phyloP scores from a whole-genome alignment of 1,140 invertebrate genomes.

The Neocloeon triangulifer region DNA sequence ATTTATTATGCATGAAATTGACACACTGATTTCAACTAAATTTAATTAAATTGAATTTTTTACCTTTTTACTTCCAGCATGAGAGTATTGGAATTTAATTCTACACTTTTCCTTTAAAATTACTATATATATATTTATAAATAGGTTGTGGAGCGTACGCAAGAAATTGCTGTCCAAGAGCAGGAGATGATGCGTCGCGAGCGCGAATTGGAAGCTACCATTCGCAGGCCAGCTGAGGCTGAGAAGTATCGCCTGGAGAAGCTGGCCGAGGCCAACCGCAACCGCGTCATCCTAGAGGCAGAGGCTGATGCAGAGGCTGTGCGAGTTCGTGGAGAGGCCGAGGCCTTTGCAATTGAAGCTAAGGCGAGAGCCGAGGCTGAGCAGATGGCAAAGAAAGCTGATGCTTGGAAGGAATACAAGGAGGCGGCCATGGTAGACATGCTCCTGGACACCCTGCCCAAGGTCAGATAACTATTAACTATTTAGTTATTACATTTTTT shows the following conservation, averaged over 20 bases:
- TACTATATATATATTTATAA: too few relatives aligned
- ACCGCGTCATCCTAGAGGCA: conserved; percentile 67
- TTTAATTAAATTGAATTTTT: too few relatives aligned
- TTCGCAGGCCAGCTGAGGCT: conserved; percentile 78
- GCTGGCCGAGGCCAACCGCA: conserved; percentile 73
- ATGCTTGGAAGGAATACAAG: conserved; percentile 88
- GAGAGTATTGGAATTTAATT: too few relatives aligned
- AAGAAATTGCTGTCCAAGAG: conserved; percentile 78
- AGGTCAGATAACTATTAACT: conserved; percentile 46
- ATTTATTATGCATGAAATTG: too few relatives aligned
- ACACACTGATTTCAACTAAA: too few relatives aligned
- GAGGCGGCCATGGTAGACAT: conserved; percentile 94
- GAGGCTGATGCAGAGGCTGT: conserved; percentile 87
- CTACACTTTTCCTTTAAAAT: too few relatives aligned
- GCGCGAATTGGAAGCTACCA: conserved; percentile 71
- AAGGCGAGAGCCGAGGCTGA: conserved; percentile 89
- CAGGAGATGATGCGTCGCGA: conserved; percentile 70
- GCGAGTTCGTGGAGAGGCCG: conserved; percentile 59
- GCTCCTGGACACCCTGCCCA: conserved; percentile 87
- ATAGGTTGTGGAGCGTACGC: conserved; percentile 78
- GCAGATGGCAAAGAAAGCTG: conserved; percentile 90
- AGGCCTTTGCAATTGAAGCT: conserved; percentile 80
- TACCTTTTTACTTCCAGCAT: too few relatives aligned
- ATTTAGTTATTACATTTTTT: too few relatives aligned
- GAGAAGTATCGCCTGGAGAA: conserved; percentile 85